Percentiles rank a stretch among this genome's conserved stretches.
These are phyloP conservation scores for Melanotaenia duboulayi DNA, from an alignment of 2,113 vertebrate genomes.

Conservation along the genomic window DNA sequence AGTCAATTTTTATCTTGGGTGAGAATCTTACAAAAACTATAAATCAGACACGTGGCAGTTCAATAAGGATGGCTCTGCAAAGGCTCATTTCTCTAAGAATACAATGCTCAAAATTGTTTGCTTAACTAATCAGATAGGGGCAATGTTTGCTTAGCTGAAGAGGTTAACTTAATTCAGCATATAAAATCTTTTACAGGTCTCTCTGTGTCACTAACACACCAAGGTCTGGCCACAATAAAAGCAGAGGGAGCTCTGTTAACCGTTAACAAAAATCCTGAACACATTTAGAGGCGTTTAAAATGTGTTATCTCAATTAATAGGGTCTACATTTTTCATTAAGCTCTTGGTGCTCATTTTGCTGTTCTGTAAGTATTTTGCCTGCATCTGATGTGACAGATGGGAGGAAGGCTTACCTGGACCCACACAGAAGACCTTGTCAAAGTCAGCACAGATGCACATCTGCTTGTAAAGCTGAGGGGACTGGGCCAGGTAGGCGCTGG, in stretches of 20 bases:
- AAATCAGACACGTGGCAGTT: constrained; percentile 1
- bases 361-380: not conserved
- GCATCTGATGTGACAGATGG: constrained; percentile 1
- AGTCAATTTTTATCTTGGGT: constrained; percentile 2
- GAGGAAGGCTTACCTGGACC: constrained; percentile 89
- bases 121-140: constrained; percentile 50
- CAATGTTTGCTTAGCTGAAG: constrained; percentile 43
- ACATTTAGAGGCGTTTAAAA: constrained; percentile 47
- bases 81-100: not conserved
- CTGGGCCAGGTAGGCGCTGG: constrained; percentile 97
- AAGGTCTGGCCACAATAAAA: constrained; percentile 26
- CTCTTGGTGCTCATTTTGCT: constrained; percentile 16
- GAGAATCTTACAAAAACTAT: not conserved
- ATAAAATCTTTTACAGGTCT: constrained; percentile 57
- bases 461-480: constrained; percentile 99
- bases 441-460: constrained; percentile 99
- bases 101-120: constrained; percentile 48
- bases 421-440: constrained; percentile 98
- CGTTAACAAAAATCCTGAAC: constrained; percentile 36
- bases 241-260: constrained; percentile 43
- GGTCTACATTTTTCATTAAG: constrained; percentile 23
- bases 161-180: constrained; percentile 3
- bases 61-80: not conserved
- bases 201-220: constrained; percentile 42
- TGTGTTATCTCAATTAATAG: constrained; percentile 26